These are phyloP conservation scores for Hemistola chrysoprasaria DNA, from an alignment of 2,888 invertebrate genomes.

Conservation along the genomic window DNA sequence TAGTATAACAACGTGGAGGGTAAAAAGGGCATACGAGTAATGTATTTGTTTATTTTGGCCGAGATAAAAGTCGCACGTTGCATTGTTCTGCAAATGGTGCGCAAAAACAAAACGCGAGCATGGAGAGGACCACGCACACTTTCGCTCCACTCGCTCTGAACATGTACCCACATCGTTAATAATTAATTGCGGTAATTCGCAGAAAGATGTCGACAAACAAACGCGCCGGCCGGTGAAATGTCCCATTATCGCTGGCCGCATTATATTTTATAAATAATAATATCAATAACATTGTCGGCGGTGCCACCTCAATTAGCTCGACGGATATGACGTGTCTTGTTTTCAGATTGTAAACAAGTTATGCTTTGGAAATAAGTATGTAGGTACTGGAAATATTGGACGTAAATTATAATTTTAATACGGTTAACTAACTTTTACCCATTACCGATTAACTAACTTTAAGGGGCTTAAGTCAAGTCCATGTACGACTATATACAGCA, in stretches of 20 bases:
- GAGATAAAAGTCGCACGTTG: slow-evolving; percentile 66
- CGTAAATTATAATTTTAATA: no score
- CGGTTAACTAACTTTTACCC: no score
- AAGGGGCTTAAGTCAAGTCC: no score
- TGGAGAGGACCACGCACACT: slow-evolving; percentile 26
- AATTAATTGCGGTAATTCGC: slow-evolving; percentile 75
- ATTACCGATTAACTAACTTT: no score
- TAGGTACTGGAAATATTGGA: background rate
- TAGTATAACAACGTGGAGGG: slow-evolving; percentile 19
- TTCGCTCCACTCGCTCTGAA: slow-evolving; percentile 37
- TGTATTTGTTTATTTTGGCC: slow-evolving; percentile 56
- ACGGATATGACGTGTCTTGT: slow-evolving; percentile 15
- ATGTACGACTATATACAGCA: no score
- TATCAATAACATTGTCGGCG: slow-evolving; percentile 48
- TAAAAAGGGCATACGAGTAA: slow-evolving; percentile 60
- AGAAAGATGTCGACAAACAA: slow-evolving; percentile 66
- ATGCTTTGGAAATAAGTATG: slow-evolving; percentile 17
- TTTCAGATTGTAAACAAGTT: slow-evolving; percentile 17
- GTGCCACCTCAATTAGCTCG: slow-evolving; percentile 37
- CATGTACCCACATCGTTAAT: slow-evolving; percentile 59
- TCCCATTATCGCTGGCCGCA: slow-evolving; percentile 63
- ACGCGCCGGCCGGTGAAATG: slow-evolving; percentile 55
- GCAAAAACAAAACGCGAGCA: slow-evolving; percentile 63
- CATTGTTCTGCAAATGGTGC: slow-evolving; percentile 73
- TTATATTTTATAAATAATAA: slow-evolving; percentile 58